These are phyloP conservation scores for Phoenicopterus ruber DNA, from an alignment of 2,113 vertebrate species.

Conservation along the genomic window DNA sequence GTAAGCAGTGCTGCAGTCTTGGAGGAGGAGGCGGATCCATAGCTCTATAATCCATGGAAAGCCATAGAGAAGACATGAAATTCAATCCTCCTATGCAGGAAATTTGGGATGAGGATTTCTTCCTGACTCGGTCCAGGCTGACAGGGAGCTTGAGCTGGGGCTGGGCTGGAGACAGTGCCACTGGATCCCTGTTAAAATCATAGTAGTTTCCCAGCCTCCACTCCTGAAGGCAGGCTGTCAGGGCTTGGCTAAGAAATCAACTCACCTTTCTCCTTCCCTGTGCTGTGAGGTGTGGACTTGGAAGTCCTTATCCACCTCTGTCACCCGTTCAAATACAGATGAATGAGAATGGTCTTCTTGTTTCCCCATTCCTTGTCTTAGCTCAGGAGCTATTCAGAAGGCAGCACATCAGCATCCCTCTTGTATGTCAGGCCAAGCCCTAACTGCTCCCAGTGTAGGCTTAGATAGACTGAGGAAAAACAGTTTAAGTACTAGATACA, in stretches of 20 bases:
- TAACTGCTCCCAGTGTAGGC: background rate
- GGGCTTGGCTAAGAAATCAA: background rate
- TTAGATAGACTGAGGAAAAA: background rate
- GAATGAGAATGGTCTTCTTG: background rate
- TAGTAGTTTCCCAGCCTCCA: background rate
- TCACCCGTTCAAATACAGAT: background rate
- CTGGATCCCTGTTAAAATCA: background rate
- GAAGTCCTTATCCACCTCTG: background rate
- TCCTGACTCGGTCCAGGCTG: background rate
- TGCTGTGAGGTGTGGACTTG: background rate
- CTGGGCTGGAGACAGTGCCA: background rate
- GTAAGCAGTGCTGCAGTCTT: background rate
- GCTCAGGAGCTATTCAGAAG: background rate
- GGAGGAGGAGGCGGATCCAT: background rate
- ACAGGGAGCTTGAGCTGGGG: rapidly evolving
- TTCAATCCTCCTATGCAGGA: background rate
- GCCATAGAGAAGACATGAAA: background rate
- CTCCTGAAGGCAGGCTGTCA: background rate
- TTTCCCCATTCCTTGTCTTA: background rate
- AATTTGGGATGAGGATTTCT: background rate
- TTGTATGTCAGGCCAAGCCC: background rate
- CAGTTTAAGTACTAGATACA: rapidly evolving
- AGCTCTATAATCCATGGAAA: background rate
- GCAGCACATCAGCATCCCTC: background rate
- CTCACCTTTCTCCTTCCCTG: background rate